A percentile compares a stretch with the other conserved stretches of the same genome.
phyloP scores from a whole-genome alignment of 2,888 invertebrate genomes.

The Argyresthia albistria region DNA sequence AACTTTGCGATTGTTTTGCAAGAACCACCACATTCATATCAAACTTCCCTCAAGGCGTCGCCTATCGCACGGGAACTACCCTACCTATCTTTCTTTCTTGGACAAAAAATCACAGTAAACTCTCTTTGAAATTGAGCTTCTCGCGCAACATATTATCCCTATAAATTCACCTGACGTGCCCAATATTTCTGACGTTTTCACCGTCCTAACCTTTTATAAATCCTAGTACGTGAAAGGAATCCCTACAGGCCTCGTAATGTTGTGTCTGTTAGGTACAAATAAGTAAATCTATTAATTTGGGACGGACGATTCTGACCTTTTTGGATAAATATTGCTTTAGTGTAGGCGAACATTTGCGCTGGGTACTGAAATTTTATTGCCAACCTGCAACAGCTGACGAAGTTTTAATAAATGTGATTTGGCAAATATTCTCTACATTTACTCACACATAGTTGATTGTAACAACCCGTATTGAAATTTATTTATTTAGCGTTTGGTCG shows the following conservation, averaged over 20 bases:
- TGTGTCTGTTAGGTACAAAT: constrained; percentile 17
- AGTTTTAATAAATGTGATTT: no score
- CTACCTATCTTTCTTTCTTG: constrained; percentile 4
- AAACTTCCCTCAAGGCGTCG: no score
- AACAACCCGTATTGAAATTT: no score
- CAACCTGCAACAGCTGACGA: no score
- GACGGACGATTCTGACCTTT: not conserved
- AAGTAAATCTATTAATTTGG: constrained; percentile 19
- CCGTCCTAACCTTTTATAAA: constrained; percentile 59
- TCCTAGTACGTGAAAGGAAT: constrained; percentile 32
- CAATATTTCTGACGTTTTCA: constrained; percentile 67
- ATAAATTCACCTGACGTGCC: constrained; percentile 65
- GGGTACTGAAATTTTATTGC: no score
- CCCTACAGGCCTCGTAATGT: constrained; percentile 14
- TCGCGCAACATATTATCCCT: constrained; percentile 61
- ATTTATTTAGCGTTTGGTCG: no score
- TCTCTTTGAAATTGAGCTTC: constrained; percentile 49
- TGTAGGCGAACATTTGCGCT: no score
- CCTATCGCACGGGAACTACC: not conserved
- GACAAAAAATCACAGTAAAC: constrained; percentile 53
- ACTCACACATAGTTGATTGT: no score
- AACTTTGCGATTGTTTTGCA: not conserved
- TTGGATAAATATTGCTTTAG: no score
- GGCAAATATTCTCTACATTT: no score
- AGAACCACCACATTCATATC: no score